A percentile compares a stretch with the other conserved stretches of the same genome.
Evolutionary conservation across 2,888 invertebrate species (phyloP).

Genomic region (Drosophila paucipuncta): DNA sequence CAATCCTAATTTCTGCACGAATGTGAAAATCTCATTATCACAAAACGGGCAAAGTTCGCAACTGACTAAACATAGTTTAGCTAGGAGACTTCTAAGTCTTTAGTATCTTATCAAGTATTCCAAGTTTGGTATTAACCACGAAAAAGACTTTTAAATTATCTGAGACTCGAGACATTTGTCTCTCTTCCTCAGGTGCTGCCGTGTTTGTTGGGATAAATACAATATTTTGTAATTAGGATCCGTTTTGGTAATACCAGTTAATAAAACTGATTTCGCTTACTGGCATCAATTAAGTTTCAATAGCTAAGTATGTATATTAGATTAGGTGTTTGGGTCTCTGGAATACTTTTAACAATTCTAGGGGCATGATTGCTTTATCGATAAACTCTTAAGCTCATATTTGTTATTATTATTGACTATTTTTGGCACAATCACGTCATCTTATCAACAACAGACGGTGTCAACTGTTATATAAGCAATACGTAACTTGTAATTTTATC

Average conservation of each 20-base stretch:
- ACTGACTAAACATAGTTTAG: no score
- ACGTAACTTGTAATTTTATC: conserved; percentile 20
- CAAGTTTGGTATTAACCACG: no score
- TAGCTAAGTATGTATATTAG: background rate
- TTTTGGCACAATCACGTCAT: background rate
- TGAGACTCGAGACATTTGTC: no score
- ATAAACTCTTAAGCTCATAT: background rate
- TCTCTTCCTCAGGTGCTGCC: background rate
- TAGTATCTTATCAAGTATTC: no score
- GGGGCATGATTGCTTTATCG: background rate
- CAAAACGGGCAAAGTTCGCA: no score
- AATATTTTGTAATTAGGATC: background rate
- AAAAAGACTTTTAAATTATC: no score
- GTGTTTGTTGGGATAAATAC: background rate
- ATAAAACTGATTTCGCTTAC: background rate
- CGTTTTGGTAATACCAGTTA: background rate
- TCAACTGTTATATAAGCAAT: conserved; percentile 9
- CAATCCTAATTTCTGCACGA: background rate
- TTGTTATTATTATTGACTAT: background rate
- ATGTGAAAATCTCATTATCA: background rate
- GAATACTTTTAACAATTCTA: background rate
- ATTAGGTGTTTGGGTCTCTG: no score
- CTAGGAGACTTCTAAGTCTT: no score
- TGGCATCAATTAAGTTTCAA: no score
- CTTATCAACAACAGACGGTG: background rate